Percentiles rank a stretch among this genome's conserved stretches.
Evolutionary conservation across 2,797 vertebrate genomes (phyloP).

Genomic region (Tenualosa ilisha): DNA sequence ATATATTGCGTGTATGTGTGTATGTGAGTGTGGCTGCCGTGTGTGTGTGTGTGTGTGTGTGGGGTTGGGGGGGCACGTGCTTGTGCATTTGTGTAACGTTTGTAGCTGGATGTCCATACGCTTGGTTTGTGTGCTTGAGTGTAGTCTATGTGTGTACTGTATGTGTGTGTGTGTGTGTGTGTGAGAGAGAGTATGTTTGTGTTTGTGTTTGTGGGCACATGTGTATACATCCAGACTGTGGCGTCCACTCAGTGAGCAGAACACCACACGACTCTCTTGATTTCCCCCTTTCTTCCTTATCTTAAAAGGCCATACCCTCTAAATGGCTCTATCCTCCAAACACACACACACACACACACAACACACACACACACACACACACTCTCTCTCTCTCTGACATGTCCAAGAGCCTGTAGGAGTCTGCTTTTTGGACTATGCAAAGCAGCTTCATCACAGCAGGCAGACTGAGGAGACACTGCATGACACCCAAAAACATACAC

Average conservation of each 20-base stretch:
- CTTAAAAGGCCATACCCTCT: neutral
- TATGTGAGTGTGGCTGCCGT: neutral
- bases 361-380: slow-evolving; percentile 11
- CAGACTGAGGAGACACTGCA: neutral
- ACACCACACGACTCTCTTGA: neutral
- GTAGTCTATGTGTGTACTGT: neutral
- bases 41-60: slow-evolving; percentile 9
- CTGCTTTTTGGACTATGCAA: neutral
- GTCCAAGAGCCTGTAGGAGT: neutral
- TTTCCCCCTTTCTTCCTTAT: neutral
- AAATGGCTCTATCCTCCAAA: neutral
- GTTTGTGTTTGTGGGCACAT: neutral
- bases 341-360: neutral
- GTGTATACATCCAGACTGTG: no score
- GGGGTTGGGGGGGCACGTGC: neutral
- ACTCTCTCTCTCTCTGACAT: neutral
- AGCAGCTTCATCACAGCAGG: neutral
- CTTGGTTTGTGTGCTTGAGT: neutral
- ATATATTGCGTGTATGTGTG: neutral
- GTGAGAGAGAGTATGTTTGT: neutral
- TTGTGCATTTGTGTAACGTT: neutral
- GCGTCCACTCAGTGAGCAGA: no score
- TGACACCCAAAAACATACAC: neutral
- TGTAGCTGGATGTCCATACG: neutral
- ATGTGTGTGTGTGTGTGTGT: neutral